Conservation (phyloP, 1,140 invertebrate species). For the Eciton burchellii region DNA sequence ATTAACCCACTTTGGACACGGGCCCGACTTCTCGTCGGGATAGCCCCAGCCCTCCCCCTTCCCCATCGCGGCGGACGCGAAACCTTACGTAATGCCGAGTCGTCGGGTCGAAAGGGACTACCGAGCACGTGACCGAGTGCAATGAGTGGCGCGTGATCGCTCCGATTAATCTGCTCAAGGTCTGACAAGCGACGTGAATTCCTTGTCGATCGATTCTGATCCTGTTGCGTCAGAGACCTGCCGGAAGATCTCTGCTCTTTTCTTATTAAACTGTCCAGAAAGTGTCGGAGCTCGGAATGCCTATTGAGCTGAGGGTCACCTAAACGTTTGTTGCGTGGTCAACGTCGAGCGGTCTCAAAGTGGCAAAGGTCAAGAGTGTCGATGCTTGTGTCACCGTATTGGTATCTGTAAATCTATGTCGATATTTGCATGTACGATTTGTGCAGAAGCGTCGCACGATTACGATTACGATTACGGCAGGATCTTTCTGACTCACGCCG, state of each 20-base stretch:
- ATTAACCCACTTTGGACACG: slow-evolving; percentile 81
- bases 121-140: slow-evolving; percentile 39
- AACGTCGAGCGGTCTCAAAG: too few species aligned
- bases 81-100: slow-evolving; percentile 53
- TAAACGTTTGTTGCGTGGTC: too few species aligned
- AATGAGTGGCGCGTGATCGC: slow-evolving; percentile 33
- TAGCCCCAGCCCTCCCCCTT: too few species aligned
- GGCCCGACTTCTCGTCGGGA: slow-evolving; percentile 37
- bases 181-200: slow-evolving; percentile 7
- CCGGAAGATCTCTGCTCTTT: not conserved
- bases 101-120: slow-evolving; percentile 3
- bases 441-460: too few species aligned
- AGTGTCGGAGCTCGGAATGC: not conserved
- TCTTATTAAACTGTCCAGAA: not conserved
- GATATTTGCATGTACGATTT: too few species aligned
- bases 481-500: slow-evolving; percentile 82
- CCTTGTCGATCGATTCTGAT: not conserved
- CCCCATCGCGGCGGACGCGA: slow-evolving; percentile 7
- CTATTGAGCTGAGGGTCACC: too few species aligned
- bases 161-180: slow-evolving; percentile 17
- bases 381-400: too few species aligned
- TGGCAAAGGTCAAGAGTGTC: too few species aligned
- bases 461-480: too few species aligned
- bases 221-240: not conserved
- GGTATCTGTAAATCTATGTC: too few species aligned